Evolutionary conservation across 2,888 invertebrate genomes (phyloP), one percentile per base, ranked within the genome.

Genomic region (Oligia fasciuncula): DNA sequence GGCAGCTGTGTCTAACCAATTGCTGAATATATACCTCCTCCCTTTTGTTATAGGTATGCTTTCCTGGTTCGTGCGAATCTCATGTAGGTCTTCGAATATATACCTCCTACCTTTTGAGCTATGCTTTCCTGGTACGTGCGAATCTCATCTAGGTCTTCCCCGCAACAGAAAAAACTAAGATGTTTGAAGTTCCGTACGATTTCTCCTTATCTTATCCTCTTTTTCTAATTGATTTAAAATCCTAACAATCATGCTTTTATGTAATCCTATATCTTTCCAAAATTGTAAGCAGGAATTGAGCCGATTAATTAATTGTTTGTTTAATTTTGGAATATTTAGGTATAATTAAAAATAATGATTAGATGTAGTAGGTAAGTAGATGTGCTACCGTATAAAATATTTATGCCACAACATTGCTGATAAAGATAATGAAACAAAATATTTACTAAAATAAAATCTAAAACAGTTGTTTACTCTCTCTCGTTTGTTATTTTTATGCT

Each of bases 401-500:
- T 14, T 14, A 19, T 66, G 43, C 14, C 19, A n/a, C 46, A 76
- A 62, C 0, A 29, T 23, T 40, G 8, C 66, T 29, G 76, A 54
- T 54, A 62, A 54, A 51, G 35, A 54, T 54, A 62, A 54, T 43
- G 35, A 29, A 9, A 49, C n/a, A 76, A 51, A 57, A 54, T 57
- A 65, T 23, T 13, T 5, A n/a, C 19, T 43, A 62, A 60, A 51
- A 40, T 62, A n/a, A 72, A 49, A 43, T 69, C 23, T 40, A 35
- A 63, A 60, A 54, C n/a, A 23, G 43, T 57, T 73, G 43, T 74
- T 54, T 51, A 77, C n/a, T 49, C 35, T 1, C n/a, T 40, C 35
- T 1, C 2, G 67, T 57, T 49, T 72, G 29, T 35, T 70, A 78
- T 85, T 83, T 76, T 74, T 74, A 68, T 40, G 5, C 23, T 13